These are phyloP conservation scores for Tiliacea citrago DNA, from an alignment of 2,888 invertebrate genomes.

Conservation along the genomic window DNA sequence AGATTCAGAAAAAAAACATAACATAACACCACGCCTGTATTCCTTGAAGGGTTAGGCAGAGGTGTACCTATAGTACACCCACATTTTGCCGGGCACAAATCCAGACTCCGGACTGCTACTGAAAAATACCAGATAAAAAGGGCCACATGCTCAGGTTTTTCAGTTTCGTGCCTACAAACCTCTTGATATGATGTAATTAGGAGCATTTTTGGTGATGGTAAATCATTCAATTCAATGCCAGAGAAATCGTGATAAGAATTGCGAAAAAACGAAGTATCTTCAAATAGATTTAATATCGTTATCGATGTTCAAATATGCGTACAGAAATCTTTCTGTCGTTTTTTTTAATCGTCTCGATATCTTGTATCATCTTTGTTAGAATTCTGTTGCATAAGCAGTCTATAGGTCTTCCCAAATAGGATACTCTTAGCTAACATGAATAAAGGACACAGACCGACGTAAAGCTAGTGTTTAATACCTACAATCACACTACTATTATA, in stretches of 20 bases:
- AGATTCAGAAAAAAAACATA: background rate
- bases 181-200: conserved; percentile 1
- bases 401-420: background rate
- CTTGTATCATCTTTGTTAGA: conserved; percentile 10
- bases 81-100: background rate
- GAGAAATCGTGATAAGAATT: conserved; percentile 39
- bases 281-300: conserved; percentile 26
- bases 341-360: conserved; percentile 17
- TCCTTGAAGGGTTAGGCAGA: background rate
- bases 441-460: background rate
- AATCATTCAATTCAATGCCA: conserved; percentile 13
- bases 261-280: conserved; percentile 18
- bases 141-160: no score
- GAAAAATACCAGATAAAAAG: background rate
- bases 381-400: conserved; percentile 8
- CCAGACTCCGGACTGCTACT: background rate
- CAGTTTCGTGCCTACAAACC: no score
- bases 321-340: conserved; percentile 20
- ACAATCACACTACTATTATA: no score
- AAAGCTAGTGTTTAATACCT: no score
- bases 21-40: background rate
- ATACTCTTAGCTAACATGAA: background rate
- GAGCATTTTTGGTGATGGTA: conserved; percentile 15
- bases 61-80: no score
- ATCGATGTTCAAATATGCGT: conserved; percentile 44